Conservation (phyloP, 2,113 vertebrate genomes). For the Cryptotis parvus region DNA sequence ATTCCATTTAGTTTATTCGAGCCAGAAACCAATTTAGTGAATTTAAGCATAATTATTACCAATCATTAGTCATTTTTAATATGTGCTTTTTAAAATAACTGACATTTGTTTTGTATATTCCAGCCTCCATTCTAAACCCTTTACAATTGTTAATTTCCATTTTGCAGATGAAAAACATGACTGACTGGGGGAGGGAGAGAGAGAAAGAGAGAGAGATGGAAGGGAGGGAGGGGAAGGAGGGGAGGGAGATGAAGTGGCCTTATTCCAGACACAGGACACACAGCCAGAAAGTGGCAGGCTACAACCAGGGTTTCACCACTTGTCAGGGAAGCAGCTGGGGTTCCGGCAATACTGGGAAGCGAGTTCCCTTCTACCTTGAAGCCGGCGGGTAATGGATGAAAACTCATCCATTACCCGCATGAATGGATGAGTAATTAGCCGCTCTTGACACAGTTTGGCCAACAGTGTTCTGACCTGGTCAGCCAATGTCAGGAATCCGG, state of each 20-base stretch:
- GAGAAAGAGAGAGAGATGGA: too few relatives aligned
- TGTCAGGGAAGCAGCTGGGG: too few relatives aligned
- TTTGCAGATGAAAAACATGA: conserved; percentile 22
- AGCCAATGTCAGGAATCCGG: too few relatives aligned
- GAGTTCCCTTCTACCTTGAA: too few relatives aligned
- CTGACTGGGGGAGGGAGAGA: background rate
- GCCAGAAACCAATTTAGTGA: background rate
- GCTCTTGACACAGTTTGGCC: background rate
- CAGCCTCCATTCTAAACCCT: background rate
- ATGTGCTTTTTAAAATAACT: background rate
- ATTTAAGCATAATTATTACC: conserved; percentile 5
- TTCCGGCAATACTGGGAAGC: too few relatives aligned
- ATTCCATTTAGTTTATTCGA: conserved; percentile 16
- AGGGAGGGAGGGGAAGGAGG: too few relatives aligned
- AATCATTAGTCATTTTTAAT: conserved; percentile 24
- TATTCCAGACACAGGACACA: background rate
- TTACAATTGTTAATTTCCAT: conserved; percentile 1
- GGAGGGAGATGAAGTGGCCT: background rate
- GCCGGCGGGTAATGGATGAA: too few relatives aligned
- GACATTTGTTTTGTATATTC: background rate
- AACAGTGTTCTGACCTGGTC: background rate
- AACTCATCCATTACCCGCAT: too few relatives aligned
- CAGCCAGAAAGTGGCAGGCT: background rate
- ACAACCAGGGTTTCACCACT: background rate
- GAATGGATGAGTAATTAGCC: rapidly evolving